Evolutionary conservation across 2,113 vertebrate species (phyloP), one percentile per base, ranked within the genome.

Genomic region (Elaphurus davidianus): DNA sequence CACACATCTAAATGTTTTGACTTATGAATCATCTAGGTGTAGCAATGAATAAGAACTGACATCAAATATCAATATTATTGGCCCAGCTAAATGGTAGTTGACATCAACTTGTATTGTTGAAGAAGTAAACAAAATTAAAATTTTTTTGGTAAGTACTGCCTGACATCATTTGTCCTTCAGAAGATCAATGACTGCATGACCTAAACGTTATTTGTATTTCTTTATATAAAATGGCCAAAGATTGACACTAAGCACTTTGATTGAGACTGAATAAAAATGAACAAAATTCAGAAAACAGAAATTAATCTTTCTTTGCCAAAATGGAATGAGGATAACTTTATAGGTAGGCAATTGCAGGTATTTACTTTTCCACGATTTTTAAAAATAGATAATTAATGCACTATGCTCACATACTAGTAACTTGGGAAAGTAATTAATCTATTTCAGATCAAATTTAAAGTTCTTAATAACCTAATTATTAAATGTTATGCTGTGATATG

Each of bases 41-140:
- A 97, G 98, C 98, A 99, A 98, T 98, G 98, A 99, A 99, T 99
- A 99, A 98, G 94, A 99, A 98, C 96, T 99, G 98, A 98, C 99
- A 99, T 98, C 84, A 98, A 98, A 99, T 98, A 99, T 98, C 99
- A 98, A 98, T 99, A 98, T 98, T 99, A 99, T 98, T 99, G 98
- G 98, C 96, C 96, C 78, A 97, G 94, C 95, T 99, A 99, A 99
- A 99, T 98, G 97, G 98, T 99, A 98, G 98, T 96, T 99, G 98
- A 98, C 99, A 99, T 98, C 96, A 97, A 98, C 92, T 93, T 64
- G 92, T 97, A 98, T 88, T 98, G 90, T 94, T 98, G 94, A 98
- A 98, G 97, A 98, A 97, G 97, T 98, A 98, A 99, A 99, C 98
- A 99, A 99, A 99, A 98, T 97, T 98, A 97, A 98, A 98, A 97